A percentile compares a stretch with the other conserved stretches of the same genome.
These are phyloP conservation scores for Lanistes nyassanus DNA, from an alignment of 1,140 invertebrate species.

Conservation along the genomic window DNA sequence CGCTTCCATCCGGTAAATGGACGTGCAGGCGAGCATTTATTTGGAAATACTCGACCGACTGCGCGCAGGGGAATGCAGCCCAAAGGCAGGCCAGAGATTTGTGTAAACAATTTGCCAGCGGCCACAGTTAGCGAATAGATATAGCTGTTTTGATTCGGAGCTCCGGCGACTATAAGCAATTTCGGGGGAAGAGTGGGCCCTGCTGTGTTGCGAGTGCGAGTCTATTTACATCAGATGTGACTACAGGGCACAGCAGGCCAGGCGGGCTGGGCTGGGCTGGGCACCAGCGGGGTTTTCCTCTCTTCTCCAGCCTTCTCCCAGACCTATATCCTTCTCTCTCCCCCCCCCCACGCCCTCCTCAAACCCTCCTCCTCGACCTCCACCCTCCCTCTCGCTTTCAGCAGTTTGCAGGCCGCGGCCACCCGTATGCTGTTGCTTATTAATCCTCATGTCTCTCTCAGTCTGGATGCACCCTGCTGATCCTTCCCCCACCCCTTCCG, in stretches of 20 bases:
- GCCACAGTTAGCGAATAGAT: conserved; percentile 19
- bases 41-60: conserved; percentile 18
- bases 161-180: conserved; percentile 14
- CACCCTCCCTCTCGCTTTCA: neutral
- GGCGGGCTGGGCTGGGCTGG: neutral
- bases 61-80: neutral
- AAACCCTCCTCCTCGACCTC: neutral
- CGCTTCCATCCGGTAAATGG: neutral
- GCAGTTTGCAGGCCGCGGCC: no score
- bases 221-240: conserved; percentile 10
- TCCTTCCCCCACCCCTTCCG: no score
- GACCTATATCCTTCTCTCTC: neutral
- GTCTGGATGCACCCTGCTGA: no score
- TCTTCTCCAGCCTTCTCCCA: neutral
- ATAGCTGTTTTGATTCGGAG: conserved; percentile 17
- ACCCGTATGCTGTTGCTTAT: no score
- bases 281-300: neutral
- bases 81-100: conserved; percentile 16
- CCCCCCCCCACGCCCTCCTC: neutral
- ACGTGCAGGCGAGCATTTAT: conserved; percentile 7
- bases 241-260: neutral
- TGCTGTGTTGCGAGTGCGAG: conserved; percentile 14
- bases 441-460: no score
- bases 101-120: conserved; percentile 20
- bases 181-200: conserved; percentile 17